Base-by-base conservation (phyloP, 2,113 vertebrate genomes). In the Ivindomyrus marchei region DNA sequence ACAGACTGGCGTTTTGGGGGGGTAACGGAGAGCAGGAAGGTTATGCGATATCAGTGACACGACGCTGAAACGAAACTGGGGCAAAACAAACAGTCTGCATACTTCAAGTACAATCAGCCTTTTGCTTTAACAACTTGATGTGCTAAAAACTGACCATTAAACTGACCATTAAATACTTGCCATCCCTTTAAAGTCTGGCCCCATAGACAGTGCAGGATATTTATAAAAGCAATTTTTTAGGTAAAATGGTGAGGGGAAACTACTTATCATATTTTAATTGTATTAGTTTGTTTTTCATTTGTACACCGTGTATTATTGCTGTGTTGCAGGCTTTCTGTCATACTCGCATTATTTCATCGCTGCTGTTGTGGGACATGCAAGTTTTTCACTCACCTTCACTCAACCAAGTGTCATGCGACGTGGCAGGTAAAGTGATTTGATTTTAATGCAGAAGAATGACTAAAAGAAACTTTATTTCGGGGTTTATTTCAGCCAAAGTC, bases 401-500 rank as follows among this genome's bases (percentile, higher is more conserved):
- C n/a, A 27, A 11, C n/a, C 62, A 11, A 27, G 8, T 66, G 62
- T 11, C 77, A 39, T 21, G 31, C 5, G 1, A 7, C 45, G 15
- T 27, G 62, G 24, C 62, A 13, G 62, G 11, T 66, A 27, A 27
- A 27, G n/a, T 27, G 8, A 11, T 66, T 21, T 45, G 13, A n/a
- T 45, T n/a, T 85, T 90, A 85, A 85, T 85, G 45, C 8, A 47
- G 36, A 77, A 77, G 36, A 17, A 36, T 77, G 70, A 6, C 27
- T 77, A 24, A 36, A 39, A 39, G 66, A 66, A 62, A 62, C 53
- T 53, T 53, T 56, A 52, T 52, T 17, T 85, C 19, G 10, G 42
- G 49, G 80, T 53, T 89, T 84, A 85, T 24, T 47, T 80, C 52
- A 4, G n/a, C 85, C 89, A 77, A 90, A 85, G 85, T 88, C 47